Conservation (phyloP, 2,888 invertebrate genomes). For the Oscheius sp. region DNA sequence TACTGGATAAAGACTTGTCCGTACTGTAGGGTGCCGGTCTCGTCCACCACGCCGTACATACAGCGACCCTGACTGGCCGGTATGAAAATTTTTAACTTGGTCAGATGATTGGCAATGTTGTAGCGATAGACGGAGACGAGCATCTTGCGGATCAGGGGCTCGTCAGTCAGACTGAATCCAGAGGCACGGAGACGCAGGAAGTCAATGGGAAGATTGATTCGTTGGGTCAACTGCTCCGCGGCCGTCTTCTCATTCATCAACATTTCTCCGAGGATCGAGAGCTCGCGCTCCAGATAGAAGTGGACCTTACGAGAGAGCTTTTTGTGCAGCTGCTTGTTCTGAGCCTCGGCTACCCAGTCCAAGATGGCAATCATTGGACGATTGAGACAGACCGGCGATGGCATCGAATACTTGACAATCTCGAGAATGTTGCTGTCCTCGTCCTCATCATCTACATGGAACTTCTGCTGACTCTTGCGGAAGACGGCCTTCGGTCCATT, state of each 20-base stretch:
- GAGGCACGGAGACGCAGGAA: constrained; percentile 43
- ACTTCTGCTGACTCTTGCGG: constrained; percentile 68
- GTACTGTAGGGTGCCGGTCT: constrained; percentile 70
- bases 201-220: constrained; percentile 57
- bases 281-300: constrained; percentile 55
- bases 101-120: constrained; percentile 61
- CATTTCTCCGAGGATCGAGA: constrained; percentile 53
- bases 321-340: constrained; percentile 43
- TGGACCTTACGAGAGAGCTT: constrained; percentile 51
- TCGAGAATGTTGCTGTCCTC: constrained; percentile 36
- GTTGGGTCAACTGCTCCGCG: constrained; percentile 49
- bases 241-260: constrained; percentile 54
- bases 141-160: constrained; percentile 66
- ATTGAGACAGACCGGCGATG: constrained; percentile 71
- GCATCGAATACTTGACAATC: constrained; percentile 67
- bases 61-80: constrained; percentile 69
- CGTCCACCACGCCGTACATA: constrained; percentile 74
- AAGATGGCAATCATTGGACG: constrained; percentile 73
- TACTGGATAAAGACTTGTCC: constrained; percentile 72
- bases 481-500: constrained; percentile 4
- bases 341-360: constrained; percentile 63
- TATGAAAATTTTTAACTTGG: constrained; percentile 61
- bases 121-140: constrained; percentile 64
- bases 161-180: constrained; percentile 59
- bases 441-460: constrained; percentile 50